Evolutionary conservation across 2,888 invertebrate species (phyloP), one percentile per base, ranked within the genome.

Genomic region (Melinopterus prodromus): DNA sequence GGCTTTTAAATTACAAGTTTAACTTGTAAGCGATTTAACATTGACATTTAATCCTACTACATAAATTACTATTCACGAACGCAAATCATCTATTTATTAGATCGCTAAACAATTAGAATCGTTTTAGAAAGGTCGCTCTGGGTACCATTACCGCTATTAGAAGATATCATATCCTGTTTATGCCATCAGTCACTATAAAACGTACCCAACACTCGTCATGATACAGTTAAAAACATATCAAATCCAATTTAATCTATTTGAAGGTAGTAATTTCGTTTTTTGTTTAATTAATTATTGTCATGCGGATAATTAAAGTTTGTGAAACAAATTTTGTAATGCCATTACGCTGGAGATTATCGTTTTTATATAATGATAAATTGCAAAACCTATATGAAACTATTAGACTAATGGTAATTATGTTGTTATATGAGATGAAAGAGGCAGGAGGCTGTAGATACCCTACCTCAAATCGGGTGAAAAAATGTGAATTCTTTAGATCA

Each of bases 11-110:
- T 53, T 53, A 53, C 12, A 9, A 12, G 53, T 53, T 53, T 53
- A 12, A 53, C 53, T 53, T 12, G 7, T 53, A 12, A 53, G 53
- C 12, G 12, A 53, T 53, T 53, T 53, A 53, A 53, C 53, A 53
- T 53, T 53, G 53, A 53, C 53, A 53, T 53, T 53, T 53, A 53
- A 53, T 53, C 53, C 53, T 53, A 53, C 53, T 53, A 3, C 53
- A 53, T 53, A 53, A 53, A 53, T 53, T 53, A 53, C 53, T 53
- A 53, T 53, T 53, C 53, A 53, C 53, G 53, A 53, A 53, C 53
- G 53, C 53, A 53, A 53, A 53, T 3, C 53, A 53, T 53, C 53
- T 53, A 53, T 53, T 53, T 53, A 53, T 12, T 53, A 53, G 53
- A 53, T 53, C 53, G 53, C 53, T 9, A 12, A 53, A 53, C 53